phyloP scores from a whole-genome alignment of 1,140 invertebrate species.

The Brachionus sp. region DNA sequence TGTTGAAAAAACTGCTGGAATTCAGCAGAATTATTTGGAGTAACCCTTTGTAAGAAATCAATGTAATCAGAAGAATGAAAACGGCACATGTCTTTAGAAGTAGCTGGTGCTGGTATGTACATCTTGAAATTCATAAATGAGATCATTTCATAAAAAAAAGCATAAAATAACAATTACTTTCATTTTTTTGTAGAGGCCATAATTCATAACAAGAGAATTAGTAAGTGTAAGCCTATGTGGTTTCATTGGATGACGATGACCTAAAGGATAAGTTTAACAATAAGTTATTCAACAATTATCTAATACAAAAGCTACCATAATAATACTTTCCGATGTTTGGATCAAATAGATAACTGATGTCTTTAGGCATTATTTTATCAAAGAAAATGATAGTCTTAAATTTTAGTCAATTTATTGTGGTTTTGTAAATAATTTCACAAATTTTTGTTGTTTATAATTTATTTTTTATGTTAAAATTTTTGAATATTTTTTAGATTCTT shows the following conservation, averaged over 20 bases:
- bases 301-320: conserved; percentile 51
- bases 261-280: neutral
- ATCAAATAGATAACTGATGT: conserved; percentile 36
- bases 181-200: conserved; percentile 93
- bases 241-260: conserved; percentile 96
- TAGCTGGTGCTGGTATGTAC: conserved; percentile 86
- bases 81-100: conserved; percentile 89
- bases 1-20: conserved; percentile 99
- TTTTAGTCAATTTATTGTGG: no score
- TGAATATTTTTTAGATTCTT: no score
- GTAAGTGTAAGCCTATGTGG: conserved; percentile 90
- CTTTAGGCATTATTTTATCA: neutral
- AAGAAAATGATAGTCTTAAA: no score
- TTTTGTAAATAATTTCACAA: no score
- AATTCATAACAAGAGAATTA: conserved; percentile 89
- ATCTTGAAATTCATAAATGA: conserved; percentile 61
- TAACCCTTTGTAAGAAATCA: conserved; percentile 84
- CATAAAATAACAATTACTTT: conserved; percentile 61
- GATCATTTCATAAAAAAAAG: neutral
- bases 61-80: conserved; percentile 99
- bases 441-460: no score
- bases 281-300: neutral
- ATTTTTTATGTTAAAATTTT: no score
- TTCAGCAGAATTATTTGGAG: conserved; percentile 98
- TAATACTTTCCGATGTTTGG: conserved; percentile 45